These are phyloP conservation scores for Pseudorectes ferrugineus DNA, from an alignment of 2,113 vertebrate genomes.

Conservation along the genomic window DNA sequence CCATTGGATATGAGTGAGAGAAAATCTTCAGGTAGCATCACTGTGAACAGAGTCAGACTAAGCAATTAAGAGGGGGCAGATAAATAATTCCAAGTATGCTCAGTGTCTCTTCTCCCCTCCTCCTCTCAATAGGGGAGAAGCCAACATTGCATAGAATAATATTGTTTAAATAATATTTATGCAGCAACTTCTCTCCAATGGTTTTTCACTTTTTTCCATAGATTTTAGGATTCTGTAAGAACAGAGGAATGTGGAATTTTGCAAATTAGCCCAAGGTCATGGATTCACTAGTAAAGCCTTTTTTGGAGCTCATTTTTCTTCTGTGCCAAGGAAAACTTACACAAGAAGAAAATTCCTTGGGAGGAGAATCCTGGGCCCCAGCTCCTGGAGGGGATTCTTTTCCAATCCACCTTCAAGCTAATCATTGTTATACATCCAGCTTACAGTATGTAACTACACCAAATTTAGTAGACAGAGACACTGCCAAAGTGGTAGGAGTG, in stretches of 20 bases:
- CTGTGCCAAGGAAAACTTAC: neutral
- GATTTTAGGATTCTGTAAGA: neutral
- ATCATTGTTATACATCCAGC: neutral
- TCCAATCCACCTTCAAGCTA: neutral
- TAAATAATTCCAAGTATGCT: constrained; percentile 12
- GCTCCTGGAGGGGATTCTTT: neutral
- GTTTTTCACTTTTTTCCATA: neutral
- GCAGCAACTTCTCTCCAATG: neutral
- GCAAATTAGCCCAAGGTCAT: neutral
- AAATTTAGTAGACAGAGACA: neutral
- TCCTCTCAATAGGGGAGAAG: neutral
- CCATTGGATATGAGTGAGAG: neutral
- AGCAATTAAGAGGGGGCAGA: neutral
- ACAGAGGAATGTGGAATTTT: neutral
- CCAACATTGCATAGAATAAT: neutral
- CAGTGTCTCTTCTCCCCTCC: neutral
- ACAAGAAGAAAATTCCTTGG: neutral
- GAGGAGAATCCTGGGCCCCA: neutral
- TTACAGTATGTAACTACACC: neutral
- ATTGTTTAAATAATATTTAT: neutral
- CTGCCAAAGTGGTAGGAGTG: neutral
- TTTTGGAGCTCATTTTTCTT: neutral
- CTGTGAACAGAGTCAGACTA: neutral
- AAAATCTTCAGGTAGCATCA: neutral
- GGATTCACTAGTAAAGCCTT: neutral